Base-by-base conservation (phyloP, 2,888 invertebrate genomes). In the Drosophila flavopinicola region DNA sequence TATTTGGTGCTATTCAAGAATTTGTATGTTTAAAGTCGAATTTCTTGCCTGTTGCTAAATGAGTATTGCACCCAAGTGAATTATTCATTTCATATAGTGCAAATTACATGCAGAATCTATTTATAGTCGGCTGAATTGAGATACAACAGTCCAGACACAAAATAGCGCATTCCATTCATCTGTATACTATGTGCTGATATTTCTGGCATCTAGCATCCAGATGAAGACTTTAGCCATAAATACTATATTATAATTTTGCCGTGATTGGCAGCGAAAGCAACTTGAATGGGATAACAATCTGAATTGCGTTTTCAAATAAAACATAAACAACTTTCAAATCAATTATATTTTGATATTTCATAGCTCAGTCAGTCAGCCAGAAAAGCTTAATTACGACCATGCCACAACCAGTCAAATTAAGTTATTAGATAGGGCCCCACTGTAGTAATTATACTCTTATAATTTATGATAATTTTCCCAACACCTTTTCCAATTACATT, bases 401-500 rank as follows among this genome's bases (percentile, higher is more conserved):
- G 51, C 52, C 33, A 56, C 24, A 13, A 23, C 3, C 32, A 66
- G 59, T 61, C 59, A 59, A 53, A 29, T 61, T 15, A 48, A 60
- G 20, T 60, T 60, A 60, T 49, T 37, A 37, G 32, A 37, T 59
- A 37, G 47, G 1, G n/a, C 33, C 41, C 41, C 33, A 35, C 45
- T 15, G 23, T 32, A 20, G 35, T 35, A 48, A 61, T 73, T 52
- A 61, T 30, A 25, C 23, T 32, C 37, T 29, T 32, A 41, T 53
- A 73, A 57, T 53, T 57, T 68, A 61, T 56, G 47, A 29, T 68
- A 15, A 48, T 49, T 52, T 56, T 6, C n/a, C 49, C 45, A 53
- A 68, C 70, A 71, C 75, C 69, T 71, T 53, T 61, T 29, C 20
- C 35, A 44, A 57, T 45, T 51, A 51, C 29, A 13, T 24, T 32